These are phyloP conservation scores for Ramphastos sulfuratus DNA, from an alignment of 2,113 vertebrate species.

Conservation along the genomic window DNA sequence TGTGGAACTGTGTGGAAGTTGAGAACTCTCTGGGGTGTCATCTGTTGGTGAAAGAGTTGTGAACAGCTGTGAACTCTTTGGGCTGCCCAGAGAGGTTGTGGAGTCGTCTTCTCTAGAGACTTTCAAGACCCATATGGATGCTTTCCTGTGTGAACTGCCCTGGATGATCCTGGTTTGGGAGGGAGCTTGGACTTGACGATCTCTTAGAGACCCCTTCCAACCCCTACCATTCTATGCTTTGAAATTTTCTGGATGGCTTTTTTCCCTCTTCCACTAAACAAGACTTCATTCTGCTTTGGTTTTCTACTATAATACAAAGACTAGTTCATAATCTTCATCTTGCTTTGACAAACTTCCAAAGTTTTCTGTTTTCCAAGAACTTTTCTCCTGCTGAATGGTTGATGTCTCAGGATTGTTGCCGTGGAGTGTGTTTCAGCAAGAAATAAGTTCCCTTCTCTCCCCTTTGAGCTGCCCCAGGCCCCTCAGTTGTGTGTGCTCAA, in stretches of 20 bases:
- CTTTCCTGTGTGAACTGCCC: no score
- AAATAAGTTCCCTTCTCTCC: neutral
- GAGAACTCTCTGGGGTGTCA: neutral
- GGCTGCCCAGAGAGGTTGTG: no score
- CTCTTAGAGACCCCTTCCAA: no score
- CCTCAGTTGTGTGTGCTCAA: neutral
- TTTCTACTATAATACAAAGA: neutral
- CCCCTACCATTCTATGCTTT: no score
- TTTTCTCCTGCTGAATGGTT: neutral
- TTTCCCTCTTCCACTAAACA: neutral
- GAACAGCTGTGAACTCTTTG: no score
- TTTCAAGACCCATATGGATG: no score
- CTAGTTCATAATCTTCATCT: neutral
- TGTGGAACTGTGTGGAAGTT: accelerated
- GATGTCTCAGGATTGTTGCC: neutral
- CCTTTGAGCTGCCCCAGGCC: neutral
- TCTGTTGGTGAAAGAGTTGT: no score
- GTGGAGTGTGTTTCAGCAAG: neutral
- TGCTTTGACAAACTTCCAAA: neutral
- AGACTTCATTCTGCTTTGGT: neutral
- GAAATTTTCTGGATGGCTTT: neutral
- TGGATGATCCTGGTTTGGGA: no score
- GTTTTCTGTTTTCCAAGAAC: neutral
- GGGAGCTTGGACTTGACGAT: no score
- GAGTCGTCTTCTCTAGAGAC: no score